Conservation (phyloP, 2,888 invertebrate genomes). For the Clepsis dumicolana region DNA sequence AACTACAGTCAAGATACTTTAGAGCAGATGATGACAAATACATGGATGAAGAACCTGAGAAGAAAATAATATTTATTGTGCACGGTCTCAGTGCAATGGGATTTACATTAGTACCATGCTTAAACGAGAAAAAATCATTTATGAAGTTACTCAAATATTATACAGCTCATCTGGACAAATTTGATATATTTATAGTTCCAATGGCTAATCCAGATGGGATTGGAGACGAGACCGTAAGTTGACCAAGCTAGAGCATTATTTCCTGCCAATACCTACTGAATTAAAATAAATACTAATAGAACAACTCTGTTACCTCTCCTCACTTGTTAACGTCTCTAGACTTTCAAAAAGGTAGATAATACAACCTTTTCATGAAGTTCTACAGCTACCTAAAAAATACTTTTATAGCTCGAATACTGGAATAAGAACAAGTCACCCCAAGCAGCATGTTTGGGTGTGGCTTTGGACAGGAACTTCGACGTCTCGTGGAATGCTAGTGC, state of each 20-base stretch:
- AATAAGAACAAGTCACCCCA: slow-evolving; percentile 70
- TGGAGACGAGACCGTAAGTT: slow-evolving; percentile 40
- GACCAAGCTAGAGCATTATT: no score
- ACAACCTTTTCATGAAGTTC: not conserved
- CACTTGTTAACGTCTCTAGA: not conserved
- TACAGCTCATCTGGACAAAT: slow-evolving; percentile 66
- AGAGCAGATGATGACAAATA: slow-evolving; percentile 60
- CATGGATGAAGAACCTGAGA: slow-evolving; percentile 62
- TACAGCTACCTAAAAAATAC: not conserved
- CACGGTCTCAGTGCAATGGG: slow-evolving; percentile 72
- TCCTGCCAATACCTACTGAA: no score
- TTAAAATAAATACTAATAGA: no score
- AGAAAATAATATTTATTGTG: slow-evolving; percentile 75
- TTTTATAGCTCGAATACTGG: slow-evolving; percentile 45
- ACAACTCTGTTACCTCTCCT: no score
- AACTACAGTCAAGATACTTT: slow-evolving; percentile 19
- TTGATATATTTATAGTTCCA: slow-evolving; percentile 75
- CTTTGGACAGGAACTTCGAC: slow-evolving; percentile 75
- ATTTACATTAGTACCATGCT: slow-evolving; percentile 48
- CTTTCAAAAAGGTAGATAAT: not conserved
- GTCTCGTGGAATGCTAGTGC: slow-evolving; percentile 63
- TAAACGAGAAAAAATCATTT: slow-evolving; percentile 49
- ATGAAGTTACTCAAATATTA: slow-evolving; percentile 61
- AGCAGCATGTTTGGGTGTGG: slow-evolving; percentile 66
- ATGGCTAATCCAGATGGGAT: slow-evolving; percentile 77